Evolutionary conservation across 2,888 invertebrate genomes (phyloP), one percentile per base, ranked within the genome.

Genomic region (Orgyia antiqua): DNA sequence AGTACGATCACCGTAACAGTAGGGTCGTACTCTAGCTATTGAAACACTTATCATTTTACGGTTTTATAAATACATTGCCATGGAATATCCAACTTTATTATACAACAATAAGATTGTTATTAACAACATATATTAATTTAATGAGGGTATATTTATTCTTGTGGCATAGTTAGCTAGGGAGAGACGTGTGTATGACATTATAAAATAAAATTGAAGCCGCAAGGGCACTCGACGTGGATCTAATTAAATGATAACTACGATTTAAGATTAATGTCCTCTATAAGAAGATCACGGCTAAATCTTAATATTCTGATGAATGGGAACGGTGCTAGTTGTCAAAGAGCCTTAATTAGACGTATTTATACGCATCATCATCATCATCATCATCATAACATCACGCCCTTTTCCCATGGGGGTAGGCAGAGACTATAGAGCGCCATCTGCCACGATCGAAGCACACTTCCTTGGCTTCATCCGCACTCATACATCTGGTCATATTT

Each of bases 231-330:
- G 55, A 69, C 69, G 64, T 69, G 71, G 84, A 86, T 86, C 80
- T 84, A 84, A 86, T 86, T 86, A 86, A 84, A 84, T 82, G 84
- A 86, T 86, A 84, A 83, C 71, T 72, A 45, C 52, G 69, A 82
- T 84, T 72, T 79, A 64, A 83, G 82, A 86, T 83, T 75, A 83
- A 82, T 82, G 75, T 70, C 52, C 70, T 70, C 60, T 61, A 23
- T 23, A 62, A 51, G 65, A 66, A 73, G 67, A 74, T 72, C 69
- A 64, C 68, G 68, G 58, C 61, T 62, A 62, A 63, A 68, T 64
- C 48, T 52, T 45, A 47, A 42, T 41, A 38, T 45, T 38, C 33
- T 39, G 17, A 27, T 47, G 45, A 51, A 54, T 50, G 13, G 7
- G 32, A 44, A 50, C 31, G 40, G 42, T 10, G 9, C 6, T n/a